phyloP scores from a whole-genome alignment of 2,888 invertebrate genomes.

The Eulithis prunata region DNA sequence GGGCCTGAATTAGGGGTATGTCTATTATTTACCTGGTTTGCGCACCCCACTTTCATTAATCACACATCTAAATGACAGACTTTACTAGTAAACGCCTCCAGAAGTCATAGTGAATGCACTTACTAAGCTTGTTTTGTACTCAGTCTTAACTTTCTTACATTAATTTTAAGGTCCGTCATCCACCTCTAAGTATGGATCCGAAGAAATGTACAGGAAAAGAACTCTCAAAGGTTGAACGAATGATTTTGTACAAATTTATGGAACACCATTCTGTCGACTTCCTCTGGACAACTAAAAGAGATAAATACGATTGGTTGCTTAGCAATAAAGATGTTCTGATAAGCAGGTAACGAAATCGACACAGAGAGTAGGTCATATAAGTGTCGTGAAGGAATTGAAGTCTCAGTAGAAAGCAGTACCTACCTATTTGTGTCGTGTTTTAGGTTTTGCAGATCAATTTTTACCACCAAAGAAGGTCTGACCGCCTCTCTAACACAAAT shows the following conservation, averaged over 20 bases:
- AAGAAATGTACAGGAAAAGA: slow-evolving; percentile 75
- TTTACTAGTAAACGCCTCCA: slow-evolving; percentile 7
- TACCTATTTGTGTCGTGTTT: slow-evolving; percentile 60
- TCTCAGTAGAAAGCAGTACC: background rate
- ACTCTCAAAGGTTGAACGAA: slow-evolving; percentile 87
- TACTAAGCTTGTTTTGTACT: background rate
- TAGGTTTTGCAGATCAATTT: slow-evolving; percentile 94
- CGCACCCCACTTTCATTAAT: slow-evolving; percentile 28
- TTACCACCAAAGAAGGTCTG: slow-evolving; percentile 96
- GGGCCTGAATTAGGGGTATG: slow-evolving; percentile 28
- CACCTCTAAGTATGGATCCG: slow-evolving; percentile 69
- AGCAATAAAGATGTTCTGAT: slow-evolving; percentile 81
- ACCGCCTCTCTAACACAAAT: slow-evolving; percentile 91
- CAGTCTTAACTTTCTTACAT: slow-evolving; percentile 6
- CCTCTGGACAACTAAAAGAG: slow-evolving; percentile 94
- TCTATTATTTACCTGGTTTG: slow-evolving; percentile 14
- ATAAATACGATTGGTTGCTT: slow-evolving; percentile 89
- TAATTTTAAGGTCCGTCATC: slow-evolving; percentile 66
- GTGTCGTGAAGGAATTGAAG: background rate
- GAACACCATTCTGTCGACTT: slow-evolving; percentile 93
- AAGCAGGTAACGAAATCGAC: slow-evolving; percentile 69
- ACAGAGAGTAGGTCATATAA: background rate
- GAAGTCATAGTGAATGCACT: slow-evolving; percentile 15
- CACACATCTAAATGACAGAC: slow-evolving; percentile 6
- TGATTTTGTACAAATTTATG: slow-evolving; percentile 90